Conservation (phyloP, 2,888 invertebrate species). For the Hemistola chrysoprasaria region DNA sequence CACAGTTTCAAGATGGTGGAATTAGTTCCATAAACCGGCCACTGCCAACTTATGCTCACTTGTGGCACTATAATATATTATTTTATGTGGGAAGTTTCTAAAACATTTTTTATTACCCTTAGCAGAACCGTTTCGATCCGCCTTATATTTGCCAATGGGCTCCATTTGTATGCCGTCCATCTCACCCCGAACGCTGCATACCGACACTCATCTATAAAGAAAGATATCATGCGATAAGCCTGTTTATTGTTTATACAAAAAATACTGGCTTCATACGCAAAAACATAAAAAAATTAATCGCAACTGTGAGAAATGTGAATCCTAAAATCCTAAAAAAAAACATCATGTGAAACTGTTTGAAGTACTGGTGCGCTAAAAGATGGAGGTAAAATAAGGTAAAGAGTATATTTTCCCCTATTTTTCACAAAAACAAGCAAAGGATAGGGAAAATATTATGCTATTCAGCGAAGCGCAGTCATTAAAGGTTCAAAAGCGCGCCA, state of each 20-base stretch:
- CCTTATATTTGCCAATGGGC: slow-evolving; percentile 84
- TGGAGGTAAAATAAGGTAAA: neutral
- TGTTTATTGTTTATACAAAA: neutral
- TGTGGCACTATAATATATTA: too few species aligned
- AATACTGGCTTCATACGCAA: neutral
- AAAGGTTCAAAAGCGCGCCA: slow-evolving; percentile 18
- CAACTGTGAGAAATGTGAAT: too few species aligned
- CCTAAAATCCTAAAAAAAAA: too few species aligned
- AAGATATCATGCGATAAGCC: neutral
- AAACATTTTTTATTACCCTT: slow-evolving; percentile 68
- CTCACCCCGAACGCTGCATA: slow-evolving; percentile 60
- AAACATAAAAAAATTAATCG: neutral
- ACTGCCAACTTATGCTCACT: too few species aligned
- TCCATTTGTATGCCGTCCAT: slow-evolving; percentile 85
- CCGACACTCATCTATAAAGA: slow-evolving; percentile 47
- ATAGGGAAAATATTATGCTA: slow-evolving; percentile 1
- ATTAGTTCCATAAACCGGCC: too few species aligned
- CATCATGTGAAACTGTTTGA: too few species aligned
- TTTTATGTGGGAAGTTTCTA: too few species aligned
- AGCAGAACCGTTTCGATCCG: slow-evolving; percentile 84
- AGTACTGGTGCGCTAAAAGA: neutral
- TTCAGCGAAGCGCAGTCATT: slow-evolving; percentile 14
- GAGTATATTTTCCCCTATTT: neutral
- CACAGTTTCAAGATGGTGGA: too few species aligned
- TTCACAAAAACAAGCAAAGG: neutral